These are phyloP conservation scores for Folsomia candida DNA, from an alignment of 2,888 invertebrate genomes.

Conservation along the genomic window DNA sequence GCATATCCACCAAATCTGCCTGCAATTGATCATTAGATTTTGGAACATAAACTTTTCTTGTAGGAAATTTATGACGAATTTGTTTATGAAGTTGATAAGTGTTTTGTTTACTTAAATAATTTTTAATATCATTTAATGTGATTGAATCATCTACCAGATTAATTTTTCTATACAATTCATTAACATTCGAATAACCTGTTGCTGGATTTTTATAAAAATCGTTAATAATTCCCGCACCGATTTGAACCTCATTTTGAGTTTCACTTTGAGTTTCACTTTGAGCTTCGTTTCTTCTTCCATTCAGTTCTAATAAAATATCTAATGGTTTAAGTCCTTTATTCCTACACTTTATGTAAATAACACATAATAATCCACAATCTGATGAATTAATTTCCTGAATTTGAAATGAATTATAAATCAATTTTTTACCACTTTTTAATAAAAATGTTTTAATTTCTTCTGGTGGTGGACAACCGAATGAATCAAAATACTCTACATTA, in stretches of 20 bases:
- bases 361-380: neutral
- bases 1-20: neutral
- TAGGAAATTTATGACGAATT: neutral
- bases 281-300: too few relatives aligned
- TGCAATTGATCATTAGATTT: neutral
- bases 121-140: neutral
- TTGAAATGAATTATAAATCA: neutral
- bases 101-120: neutral
- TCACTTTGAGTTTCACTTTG: too few relatives aligned
- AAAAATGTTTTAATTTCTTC: neutral
- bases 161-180: neutral
- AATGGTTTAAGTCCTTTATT: neutral
- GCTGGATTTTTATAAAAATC: neutral
- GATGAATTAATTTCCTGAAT: neutral
- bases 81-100: slow-evolving; percentile 5
- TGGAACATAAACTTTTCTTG: slow-evolving; percentile 2
- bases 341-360: neutral
- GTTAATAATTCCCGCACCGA: neutral
- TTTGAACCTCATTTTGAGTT: neutral
- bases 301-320: slow-evolving; percentile 2
- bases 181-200: neutral
- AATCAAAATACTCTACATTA: neutral
- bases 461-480: neutral
- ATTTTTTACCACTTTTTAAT: neutral
- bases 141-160: neutral